Percentiles rank a stretch among this genome's conserved stretches.
Evolutionary conservation across 2,888 invertebrate genomes (phyloP).

Genomic region (Nemapogon koenigi): DNA sequence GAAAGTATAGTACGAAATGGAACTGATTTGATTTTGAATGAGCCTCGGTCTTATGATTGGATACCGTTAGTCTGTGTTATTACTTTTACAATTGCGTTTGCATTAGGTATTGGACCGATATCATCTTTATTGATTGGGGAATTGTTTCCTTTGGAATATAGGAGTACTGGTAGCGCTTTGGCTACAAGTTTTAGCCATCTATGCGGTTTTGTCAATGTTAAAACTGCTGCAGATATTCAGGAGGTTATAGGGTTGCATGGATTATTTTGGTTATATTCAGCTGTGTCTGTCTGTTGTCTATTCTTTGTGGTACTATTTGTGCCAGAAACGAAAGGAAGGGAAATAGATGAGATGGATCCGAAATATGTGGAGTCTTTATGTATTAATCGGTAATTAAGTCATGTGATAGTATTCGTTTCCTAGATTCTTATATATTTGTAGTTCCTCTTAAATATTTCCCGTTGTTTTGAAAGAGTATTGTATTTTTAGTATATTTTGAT

Average conservation of each 20-base stretch:
- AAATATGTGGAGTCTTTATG: conserved; percentile 66
- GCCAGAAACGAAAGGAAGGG: conserved; percentile 90
- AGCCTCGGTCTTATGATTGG: conserved; percentile 73
- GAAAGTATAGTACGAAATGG: conserved; percentile 62
- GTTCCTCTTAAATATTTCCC: too few species aligned
- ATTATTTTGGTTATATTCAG: conserved; percentile 87
- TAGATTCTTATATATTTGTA: too few species aligned
- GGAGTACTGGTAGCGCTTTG: conserved; percentile 72
- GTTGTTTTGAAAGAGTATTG: too few species aligned
- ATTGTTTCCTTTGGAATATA: conserved; percentile 73
- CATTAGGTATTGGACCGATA: conserved; percentile 79
- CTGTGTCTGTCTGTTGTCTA: conserved; percentile 78
- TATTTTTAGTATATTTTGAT: too few species aligned
- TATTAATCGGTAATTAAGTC: conserved; percentile 65
- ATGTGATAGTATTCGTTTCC: too few species aligned
- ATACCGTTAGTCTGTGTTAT: conserved; percentile 84
- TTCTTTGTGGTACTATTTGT: conserved; percentile 85
- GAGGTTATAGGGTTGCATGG: conserved; percentile 77
- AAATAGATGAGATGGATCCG: conserved; percentile 87
- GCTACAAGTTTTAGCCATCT: conserved; percentile 85
- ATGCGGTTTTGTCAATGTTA: conserved; percentile 85
- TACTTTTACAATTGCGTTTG: conserved; percentile 83
- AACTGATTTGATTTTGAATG: conserved; percentile 32
- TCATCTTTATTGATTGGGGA: conserved; percentile 76
- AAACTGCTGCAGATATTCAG: conserved; percentile 82